These are phyloP conservation scores for Scomber scombrus DNA, from an alignment of 2,113 vertebrate genomes.

Conservation along the genomic window DNA sequence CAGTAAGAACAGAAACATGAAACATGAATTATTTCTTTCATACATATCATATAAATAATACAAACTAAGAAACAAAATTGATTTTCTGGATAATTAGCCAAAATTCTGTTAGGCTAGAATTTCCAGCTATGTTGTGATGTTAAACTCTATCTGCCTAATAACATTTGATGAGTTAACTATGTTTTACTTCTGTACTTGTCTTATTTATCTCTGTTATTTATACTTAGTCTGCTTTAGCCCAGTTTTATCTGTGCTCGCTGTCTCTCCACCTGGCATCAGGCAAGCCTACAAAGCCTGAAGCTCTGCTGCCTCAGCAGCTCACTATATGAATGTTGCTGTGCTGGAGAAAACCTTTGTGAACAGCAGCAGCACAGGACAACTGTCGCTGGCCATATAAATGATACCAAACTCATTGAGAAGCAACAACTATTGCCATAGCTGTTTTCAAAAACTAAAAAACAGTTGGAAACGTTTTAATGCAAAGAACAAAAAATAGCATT, in stretches of 20 bases:
- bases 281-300: constrained; percentile 49
- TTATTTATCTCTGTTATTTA: neutral
- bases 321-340: constrained; percentile 68
- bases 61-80: neutral
- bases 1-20: neutral
- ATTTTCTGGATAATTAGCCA: neutral
- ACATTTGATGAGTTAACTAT: neutral
- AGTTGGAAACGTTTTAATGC: neutral
- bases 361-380: neutral
- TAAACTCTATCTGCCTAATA: neutral
- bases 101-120: too few relatives aligned
- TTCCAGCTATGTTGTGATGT: neutral
- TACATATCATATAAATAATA: neutral
- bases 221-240: neutral
- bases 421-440: neutral
- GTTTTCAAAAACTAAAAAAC: neutral
- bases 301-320: constrained; percentile 71
- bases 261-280: constrained; percentile 32
- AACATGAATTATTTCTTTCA: neutral
- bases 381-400: constrained; percentile 4
- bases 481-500: neutral
- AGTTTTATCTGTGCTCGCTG: constrained; percentile 20
- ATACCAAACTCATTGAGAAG: constrained; percentile 10
- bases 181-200: neutral
- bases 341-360: constrained; percentile 69